Base-by-base conservation (phyloP, 1,140 invertebrate genomes). In the Drosophila funebris region DNA sequence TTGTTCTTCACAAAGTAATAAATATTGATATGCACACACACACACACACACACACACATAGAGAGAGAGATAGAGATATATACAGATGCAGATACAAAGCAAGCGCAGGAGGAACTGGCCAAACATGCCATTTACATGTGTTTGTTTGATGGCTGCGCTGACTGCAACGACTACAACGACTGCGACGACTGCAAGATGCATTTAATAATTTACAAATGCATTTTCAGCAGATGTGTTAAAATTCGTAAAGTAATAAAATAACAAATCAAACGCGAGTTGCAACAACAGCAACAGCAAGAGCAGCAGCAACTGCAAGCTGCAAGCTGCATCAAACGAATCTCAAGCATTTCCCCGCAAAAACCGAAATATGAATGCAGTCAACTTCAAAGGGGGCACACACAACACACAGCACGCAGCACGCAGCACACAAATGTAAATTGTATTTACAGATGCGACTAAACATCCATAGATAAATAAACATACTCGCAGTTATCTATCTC, bases 161-260 rank as follows among this genome's bases (percentile, higher is more conserved):
- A n/a, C n/a, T n/a, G n/a, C n/a, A n/a, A n/a, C n/a, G n/a, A n/a
- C n/a, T n/a, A n/a, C n/a, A n/a, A n/a, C 20, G 46, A 44, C 37
- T 56, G 31, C 11, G 14, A 20, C n/a, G 43, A 60, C 67, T 77
- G 73, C 67, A 85, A 85, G 78, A 85, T 85, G 80, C 83, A 87
- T 88, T 88, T 88, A 88, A 88, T 88, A 88, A 88, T 89, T 88
- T 81, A 88, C 84, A 88, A 90, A 91, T 91, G 90, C 85, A 91
- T 91, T 83, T 76, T 70, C 76, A 84, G 79, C 89, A 91, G 89
- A 91, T 91, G 90, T 91, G 90, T 91, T 91, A 91, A 91, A 91
- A 91, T 90, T 91, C 84, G 90, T 91, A 91, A 85, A 90, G 90
- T 90, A 90, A 91, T 91, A 90, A 91, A 91, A 84, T 85, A 89